These are phyloP conservation scores for Pyrrhura leucotis DNA, from an alignment of 2,797 vertebrate species.

Conservation along the genomic window DNA sequence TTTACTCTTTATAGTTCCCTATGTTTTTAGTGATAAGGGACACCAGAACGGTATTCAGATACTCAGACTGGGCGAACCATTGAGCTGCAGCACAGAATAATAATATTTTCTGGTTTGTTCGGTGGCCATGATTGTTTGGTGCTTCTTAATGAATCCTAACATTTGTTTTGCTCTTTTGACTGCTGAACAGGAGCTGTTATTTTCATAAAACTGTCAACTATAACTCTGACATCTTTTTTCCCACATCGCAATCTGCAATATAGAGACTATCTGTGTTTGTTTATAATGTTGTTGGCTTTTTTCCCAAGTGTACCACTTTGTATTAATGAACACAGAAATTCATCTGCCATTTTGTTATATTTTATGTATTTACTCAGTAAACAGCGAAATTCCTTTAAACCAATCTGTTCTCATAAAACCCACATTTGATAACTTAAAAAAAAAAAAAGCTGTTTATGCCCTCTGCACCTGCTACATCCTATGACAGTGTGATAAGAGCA, in stretches of 20 bases:
- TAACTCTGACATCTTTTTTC: neutral
- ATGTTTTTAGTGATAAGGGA: neutral
- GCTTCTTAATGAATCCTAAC: neutral
- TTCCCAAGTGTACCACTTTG: neutral
- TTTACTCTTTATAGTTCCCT: neutral
- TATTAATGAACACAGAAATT: conserved; percentile 2
- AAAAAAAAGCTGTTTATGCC: neutral
- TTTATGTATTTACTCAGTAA: neutral
- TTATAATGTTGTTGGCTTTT: neutral
- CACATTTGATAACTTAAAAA: neutral
- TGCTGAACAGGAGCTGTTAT: neutral
- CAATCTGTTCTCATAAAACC: neutral
- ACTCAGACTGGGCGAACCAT: neutral
- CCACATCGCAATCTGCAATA: neutral
- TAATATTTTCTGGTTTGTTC: neutral
- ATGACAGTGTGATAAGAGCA: neutral
- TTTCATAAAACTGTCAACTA: neutral
- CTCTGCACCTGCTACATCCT: neutral
- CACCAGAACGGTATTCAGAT: neutral
- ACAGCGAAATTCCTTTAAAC: neutral
- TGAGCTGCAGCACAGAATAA: neutral
- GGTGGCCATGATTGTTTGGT: neutral
- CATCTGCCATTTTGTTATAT: neutral
- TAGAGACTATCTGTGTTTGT: neutral
- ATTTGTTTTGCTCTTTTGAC: conserved; percentile 29